Percentiles rank a stretch among this genome's conserved stretches.
These are phyloP conservation scores for Ondatra zibethicus DNA, from an alignment of 2,113 vertebrate species.

Conservation along the genomic window DNA sequence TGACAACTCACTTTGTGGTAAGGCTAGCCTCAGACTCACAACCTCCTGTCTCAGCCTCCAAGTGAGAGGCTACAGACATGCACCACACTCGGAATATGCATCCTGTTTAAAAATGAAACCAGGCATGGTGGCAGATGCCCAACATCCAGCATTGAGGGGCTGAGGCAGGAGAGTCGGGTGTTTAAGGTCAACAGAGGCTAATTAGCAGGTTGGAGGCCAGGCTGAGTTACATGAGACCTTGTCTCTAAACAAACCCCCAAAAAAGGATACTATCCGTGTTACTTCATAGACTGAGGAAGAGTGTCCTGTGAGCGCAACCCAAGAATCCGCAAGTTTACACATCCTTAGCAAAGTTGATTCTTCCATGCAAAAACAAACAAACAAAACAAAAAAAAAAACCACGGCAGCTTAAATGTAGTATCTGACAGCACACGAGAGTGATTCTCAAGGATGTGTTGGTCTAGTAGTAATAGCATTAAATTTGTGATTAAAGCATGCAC, in stretches of 20 bases:
- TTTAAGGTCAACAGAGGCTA: not conserved
- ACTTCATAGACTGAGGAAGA: conserved; percentile 4
- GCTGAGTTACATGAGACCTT: not conserved
- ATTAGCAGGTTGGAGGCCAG: not conserved
- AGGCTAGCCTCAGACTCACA: not conserved
- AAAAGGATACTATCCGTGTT: not conserved
- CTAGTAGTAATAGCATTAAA: not conserved
- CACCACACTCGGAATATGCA: not conserved
- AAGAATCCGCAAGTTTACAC: conserved; percentile 1
- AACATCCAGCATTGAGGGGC: not conserved
- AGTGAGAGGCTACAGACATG: not conserved
- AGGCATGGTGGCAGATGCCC: not conserved
- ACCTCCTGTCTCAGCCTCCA: not conserved
- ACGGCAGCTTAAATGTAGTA: not conserved
- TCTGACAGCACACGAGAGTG: not conserved
- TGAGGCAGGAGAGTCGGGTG: not conserved
- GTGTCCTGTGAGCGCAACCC: not conserved
- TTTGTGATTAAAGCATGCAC: not conserved
- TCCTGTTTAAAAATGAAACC: conserved; percentile 20
- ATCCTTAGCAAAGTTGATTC: conserved; percentile 19
- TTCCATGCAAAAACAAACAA: not conserved
- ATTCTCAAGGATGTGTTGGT: not conserved
- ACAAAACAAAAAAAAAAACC: too few relatives aligned
- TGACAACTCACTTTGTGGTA: not conserved
- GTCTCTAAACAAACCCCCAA: not conserved